These are phyloP conservation scores for Coenonympha arcania DNA, from an alignment of 2,888 invertebrate genomes.

Conservation along the genomic window DNA sequence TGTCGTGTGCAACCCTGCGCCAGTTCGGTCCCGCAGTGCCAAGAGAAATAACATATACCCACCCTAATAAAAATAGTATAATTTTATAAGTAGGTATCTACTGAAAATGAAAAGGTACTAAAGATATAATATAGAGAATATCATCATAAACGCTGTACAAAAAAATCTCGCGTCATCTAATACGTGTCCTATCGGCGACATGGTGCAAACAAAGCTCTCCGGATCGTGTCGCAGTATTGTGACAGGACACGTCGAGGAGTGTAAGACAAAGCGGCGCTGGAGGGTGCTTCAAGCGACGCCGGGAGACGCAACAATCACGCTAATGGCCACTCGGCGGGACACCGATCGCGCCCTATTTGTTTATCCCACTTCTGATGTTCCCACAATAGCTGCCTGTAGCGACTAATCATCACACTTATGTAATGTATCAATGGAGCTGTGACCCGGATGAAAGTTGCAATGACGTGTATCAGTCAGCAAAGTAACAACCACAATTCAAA, in stretches of 20 bases:
- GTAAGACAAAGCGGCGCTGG: constrained; percentile 33
- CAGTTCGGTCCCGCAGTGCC: no score
- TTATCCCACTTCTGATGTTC: neutral
- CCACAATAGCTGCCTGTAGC: neutral
- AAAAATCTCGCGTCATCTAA: constrained; percentile 16
- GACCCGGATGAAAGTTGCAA: no score
- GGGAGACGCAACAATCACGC: constrained; percentile 36
- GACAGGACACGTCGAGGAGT: constrained; percentile 4
- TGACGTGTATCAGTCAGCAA: no score
- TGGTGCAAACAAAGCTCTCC: constrained; percentile 7
- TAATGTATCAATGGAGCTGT: no score
- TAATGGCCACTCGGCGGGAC: constrained; percentile 45
- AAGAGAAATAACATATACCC: no score
- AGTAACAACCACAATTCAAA: no score
- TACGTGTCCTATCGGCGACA: constrained; percentile 32
- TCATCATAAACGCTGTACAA: neutral
- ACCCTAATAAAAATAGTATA: no score
- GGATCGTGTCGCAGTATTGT: constrained; percentile 4
- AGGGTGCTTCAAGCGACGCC: constrained; percentile 45
- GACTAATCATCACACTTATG: no score
- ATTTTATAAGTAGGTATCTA: no score
- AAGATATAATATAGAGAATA: neutral
- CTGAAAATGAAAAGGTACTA: neutral
- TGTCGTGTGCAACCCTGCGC: no score
- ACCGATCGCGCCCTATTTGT: constrained; percentile 8